Conservation (phyloP, 2,888 invertebrate genomes). For the Eupithecia vulgata region DNA sequence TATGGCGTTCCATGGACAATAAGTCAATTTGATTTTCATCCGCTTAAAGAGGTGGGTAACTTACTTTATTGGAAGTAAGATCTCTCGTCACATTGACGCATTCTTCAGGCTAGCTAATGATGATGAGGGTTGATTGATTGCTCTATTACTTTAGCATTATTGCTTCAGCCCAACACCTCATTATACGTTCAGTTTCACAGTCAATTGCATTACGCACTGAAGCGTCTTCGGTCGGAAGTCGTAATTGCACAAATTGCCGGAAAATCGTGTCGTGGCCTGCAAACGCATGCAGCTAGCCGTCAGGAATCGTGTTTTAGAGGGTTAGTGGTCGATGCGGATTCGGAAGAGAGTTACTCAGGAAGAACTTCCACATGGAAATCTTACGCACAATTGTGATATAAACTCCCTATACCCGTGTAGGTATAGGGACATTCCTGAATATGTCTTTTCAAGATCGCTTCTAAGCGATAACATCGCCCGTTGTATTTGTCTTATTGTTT, state of each 20-base stretch:
- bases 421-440: neutral
- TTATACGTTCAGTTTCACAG: slow-evolving; percentile 32
- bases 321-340: slow-evolving; percentile 3
- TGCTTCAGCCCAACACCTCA: slow-evolving; percentile 23
- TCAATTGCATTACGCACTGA: slow-evolving; percentile 28
- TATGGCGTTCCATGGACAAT: too few relatives aligned
- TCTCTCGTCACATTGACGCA: neutral
- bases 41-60: neutral
- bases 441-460: neutral
- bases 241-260: slow-evolving; percentile 45
- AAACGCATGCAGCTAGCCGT: neutral
- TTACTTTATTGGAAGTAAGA: neutral
- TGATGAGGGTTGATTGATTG: slow-evolving; percentile 14
- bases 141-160: slow-evolving; percentile 19
- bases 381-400: neutral
- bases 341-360: neutral
- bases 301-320: neutral
- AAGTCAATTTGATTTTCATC: neutral
- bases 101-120: neutral
- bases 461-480: too few relatives aligned
- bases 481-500: too few relatives aligned
- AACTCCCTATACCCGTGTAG: too few relatives aligned
- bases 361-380: slow-evolving; percentile 8
- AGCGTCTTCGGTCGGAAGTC: slow-evolving; percentile 26
- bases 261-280: slow-evolving; percentile 33